Evolutionary conservation across 1,140 invertebrate species (phyloP).

Genomic region (Bombus vancouverensis): DNA sequence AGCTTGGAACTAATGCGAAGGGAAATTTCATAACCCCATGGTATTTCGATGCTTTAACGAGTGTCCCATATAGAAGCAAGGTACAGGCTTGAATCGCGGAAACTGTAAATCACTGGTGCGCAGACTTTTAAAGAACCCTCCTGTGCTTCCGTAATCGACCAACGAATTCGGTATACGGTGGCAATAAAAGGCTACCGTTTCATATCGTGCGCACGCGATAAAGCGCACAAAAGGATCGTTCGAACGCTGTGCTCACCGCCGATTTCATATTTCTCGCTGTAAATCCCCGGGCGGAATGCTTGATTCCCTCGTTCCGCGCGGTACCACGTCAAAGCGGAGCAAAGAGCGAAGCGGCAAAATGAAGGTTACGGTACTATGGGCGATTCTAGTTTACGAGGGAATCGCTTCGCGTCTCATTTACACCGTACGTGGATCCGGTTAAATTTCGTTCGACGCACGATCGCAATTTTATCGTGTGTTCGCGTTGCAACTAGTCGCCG

Average conservation of each 20-base stretch:
- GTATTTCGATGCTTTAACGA: constrained; percentile 6
- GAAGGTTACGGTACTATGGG: background rate
- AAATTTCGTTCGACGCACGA: constrained; percentile 40
- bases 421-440: constrained; percentile 17
- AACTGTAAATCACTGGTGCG: constrained; percentile 9
- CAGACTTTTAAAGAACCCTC: constrained; percentile 3
- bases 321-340: constrained; percentile 8
- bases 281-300: constrained; percentile 13
- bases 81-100: background rate
- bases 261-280: constrained; percentile 37
- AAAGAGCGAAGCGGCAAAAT: background rate
- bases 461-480: constrained; percentile 31
- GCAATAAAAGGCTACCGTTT: constrained; percentile 34
- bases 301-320: constrained; percentile 17
- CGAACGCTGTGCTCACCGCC: background rate
- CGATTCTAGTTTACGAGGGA: constrained; percentile 29
- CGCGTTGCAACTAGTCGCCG: background rate
- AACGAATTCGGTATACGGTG: constrained; percentile 4
- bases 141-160: background rate
- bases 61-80: background rate
- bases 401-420: constrained; percentile 55
- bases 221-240: constrained; percentile 26
- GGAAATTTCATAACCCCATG: constrained; percentile 10
- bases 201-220: constrained; percentile 22
- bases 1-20: background rate